A percentile compares a stretch with the other conserved stretches of the same genome.
Conservation (phyloP, 2,888 invertebrate genomes). For the Yponomeuta evonymella region DNA sequence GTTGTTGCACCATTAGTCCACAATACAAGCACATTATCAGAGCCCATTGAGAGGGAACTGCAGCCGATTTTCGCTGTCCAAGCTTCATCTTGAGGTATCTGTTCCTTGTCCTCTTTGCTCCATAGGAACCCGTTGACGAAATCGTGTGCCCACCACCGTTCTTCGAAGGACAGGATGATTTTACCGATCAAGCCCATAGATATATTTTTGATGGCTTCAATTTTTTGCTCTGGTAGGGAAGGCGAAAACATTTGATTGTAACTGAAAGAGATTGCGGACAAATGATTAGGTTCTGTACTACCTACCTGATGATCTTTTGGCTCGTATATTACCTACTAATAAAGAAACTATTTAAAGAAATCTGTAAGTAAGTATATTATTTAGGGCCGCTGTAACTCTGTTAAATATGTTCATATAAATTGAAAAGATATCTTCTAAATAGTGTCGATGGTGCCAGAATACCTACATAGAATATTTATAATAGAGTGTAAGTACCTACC, state of each 20-base stretch:
- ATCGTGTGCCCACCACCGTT: slow-evolving; percentile 74
- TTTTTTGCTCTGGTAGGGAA: slow-evolving; percentile 59
- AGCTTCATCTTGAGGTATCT: slow-evolving; percentile 9
- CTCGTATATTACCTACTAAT: no score
- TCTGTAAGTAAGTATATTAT: no score
- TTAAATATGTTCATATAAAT: no score
- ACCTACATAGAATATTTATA: no score
- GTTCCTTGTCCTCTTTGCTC: slow-evolving; percentile 27
- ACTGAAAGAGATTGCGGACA: slow-evolving; percentile 23
- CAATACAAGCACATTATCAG: slow-evolving; percentile 16
- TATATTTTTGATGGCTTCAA: slow-evolving; percentile 66
- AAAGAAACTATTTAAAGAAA: no score
- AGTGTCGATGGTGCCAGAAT: no score
- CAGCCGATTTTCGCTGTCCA: slow-evolving; percentile 17
- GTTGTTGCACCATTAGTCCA: slow-evolving; percentile 17
- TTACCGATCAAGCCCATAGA: slow-evolving; percentile 79
- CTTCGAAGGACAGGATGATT: slow-evolving; percentile 76
- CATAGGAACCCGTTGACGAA: slow-evolving; percentile 48
- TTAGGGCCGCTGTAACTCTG: no score
- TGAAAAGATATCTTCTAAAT: no score
- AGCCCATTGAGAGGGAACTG: slow-evolving; percentile 12
- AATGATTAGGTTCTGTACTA: no score
- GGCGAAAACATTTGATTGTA: slow-evolving; percentile 68
- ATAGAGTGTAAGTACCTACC: neutral
- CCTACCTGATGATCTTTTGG: no score